Evolutionary conservation across 23 tunicate genomes (phyloP).

Genomic region (Phallusia fumigata): DNA sequence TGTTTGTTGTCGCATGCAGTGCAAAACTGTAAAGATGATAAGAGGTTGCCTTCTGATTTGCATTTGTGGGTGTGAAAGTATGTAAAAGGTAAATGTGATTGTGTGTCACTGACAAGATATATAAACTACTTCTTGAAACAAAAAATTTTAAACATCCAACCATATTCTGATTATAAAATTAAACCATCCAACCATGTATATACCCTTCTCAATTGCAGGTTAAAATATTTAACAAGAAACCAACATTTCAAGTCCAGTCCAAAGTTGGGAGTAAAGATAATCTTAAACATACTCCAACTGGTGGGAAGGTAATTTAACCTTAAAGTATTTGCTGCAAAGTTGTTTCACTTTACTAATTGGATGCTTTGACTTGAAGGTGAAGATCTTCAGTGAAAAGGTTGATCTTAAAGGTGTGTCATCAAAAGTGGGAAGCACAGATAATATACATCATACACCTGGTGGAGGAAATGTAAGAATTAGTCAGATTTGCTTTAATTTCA

Average conservation of each 20-base stretch:
- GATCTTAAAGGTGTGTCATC: conserved; percentile 25
- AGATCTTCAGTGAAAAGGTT: background rate
- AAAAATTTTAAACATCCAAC: too few relatives aligned
- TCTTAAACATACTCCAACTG: conserved; percentile 26
- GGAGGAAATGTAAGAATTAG: conserved; percentile 42
- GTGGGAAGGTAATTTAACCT: conserved; percentile 29
- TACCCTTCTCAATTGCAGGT: conserved; percentile 18
- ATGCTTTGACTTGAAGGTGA: conserved; percentile 22
- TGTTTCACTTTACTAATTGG: too few relatives aligned
- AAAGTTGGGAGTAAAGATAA: conserved; percentile 43
- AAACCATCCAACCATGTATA: too few relatives aligned
- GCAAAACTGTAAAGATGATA: too few relatives aligned
- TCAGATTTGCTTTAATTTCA: too few relatives aligned
- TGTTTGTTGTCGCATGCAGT: too few relatives aligned
- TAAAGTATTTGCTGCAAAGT: background rate
- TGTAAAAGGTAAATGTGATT: too few relatives aligned
- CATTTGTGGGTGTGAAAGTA: too few relatives aligned
- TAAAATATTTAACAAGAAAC: conserved; percentile 45
- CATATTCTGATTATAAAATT: too few relatives aligned
- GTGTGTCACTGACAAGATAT: too few relatives aligned
- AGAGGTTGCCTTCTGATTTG: too few relatives aligned
- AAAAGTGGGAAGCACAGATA: conserved; percentile 51
- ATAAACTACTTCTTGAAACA: too few relatives aligned
- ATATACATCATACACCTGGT: conserved; percentile 41
- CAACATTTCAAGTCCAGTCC: conserved; percentile 31